Base-by-base conservation (phyloP, 2,888 invertebrate species). In the Orthonychiurus folsomi region DNA sequence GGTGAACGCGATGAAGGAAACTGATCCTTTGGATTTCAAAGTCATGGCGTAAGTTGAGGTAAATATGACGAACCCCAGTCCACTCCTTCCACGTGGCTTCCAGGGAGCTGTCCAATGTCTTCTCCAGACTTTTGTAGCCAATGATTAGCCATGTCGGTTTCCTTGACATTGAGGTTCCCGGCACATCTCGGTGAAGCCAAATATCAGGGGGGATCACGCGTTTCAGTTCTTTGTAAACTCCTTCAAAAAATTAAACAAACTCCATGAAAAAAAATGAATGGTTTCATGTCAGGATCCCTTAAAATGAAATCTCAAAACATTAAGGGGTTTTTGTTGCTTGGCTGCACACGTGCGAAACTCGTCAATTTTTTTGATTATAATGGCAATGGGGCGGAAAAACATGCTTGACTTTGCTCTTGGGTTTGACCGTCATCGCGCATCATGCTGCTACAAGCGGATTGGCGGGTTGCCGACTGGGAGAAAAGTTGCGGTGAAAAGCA, bases 31-130 rank as follows among this genome's bases (percentile, higher is more conserved):
- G 69, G 12, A 79, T 75, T 2, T 77, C 77, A 61, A 79, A 74
- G 27, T 78, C 77, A 60, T 77, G 75, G 1, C 78, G 75, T 2
- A 79, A 75, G 66, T 78, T 76, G 68, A 79, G 73, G 67, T 78
- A 79, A 56, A 79, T 75, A 62, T 77, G 74, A 1, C 79, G 71
- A 3, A 77, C 78, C 20, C 78, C 78, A 3, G 78, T 78, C 79
- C 78, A 79, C 63, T 79, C 79, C 69, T 78, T 79, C 79, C 79
- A 79, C 2, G 77, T 76, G 52, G 73, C 70, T 64, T 69, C 65
- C 54, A 65, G 61, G 59, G 70, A 73, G 73, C 74, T 76, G 72
- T 70, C 74, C 72, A 76, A 72, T 63, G 74, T 75, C 61, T 73
- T 75, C 50, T 78, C 77, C 20, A 78, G 71, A 54, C 76, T 76